Conservation (phyloP, 2,113 vertebrate species). For the Erythrocebus patas region DNA sequence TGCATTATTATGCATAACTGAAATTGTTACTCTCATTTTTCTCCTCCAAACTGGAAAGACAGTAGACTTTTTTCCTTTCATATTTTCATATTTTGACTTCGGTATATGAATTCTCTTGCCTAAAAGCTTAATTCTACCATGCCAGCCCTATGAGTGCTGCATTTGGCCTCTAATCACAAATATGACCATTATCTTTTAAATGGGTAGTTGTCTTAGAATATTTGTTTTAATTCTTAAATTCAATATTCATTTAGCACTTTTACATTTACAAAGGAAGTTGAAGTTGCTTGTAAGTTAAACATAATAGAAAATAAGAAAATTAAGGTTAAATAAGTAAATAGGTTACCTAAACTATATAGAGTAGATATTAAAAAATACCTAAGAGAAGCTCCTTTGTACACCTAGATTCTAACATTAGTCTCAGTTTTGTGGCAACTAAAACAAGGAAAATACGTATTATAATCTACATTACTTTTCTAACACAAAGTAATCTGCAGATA, state of each 20-base stretch:
- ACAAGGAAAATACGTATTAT: background rate
- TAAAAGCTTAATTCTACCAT: background rate
- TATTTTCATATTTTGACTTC: slow-evolving; percentile 3
- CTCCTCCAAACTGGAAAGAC: background rate
- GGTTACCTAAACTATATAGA: background rate
- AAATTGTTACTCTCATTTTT: background rate
- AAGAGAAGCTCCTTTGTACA: background rate
- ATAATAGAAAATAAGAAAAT: background rate
- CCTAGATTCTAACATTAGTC: background rate
- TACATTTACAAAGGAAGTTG: background rate
- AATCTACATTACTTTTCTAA: background rate
- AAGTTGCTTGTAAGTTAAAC: background rate
- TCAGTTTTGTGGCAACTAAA: background rate
- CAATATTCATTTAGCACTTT: slow-evolving; percentile 12
- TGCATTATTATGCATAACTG: background rate
- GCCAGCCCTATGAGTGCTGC: background rate
- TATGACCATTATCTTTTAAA: background rate
- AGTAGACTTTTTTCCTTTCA: no score
- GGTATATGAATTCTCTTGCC: background rate
- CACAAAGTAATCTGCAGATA: background rate
- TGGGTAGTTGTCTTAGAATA: background rate
- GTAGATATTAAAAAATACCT: background rate
- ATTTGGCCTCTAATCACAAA: background rate
- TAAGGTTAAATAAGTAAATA: background rate
- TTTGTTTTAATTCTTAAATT: slow-evolving; percentile 14